Evolutionary conservation across 1,140 invertebrate species (phyloP).

Genomic region (Bursaphelenchus mucronatus): DNA sequence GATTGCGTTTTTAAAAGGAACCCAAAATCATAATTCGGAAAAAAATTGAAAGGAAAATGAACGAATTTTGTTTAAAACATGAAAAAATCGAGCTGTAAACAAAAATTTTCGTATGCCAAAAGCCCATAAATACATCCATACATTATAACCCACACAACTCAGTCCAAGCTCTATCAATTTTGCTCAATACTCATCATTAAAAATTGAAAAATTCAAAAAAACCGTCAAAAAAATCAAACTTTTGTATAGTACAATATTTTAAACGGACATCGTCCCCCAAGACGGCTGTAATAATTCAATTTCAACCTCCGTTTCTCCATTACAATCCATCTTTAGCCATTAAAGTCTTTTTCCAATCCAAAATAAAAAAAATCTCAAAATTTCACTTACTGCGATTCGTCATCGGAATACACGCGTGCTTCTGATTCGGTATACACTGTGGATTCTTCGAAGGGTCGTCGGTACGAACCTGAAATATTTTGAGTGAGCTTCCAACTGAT

Average conservation of each 20-base stretch:
- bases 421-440: slow-evolving; percentile 57
- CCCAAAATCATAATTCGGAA: too few relatives aligned
- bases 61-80: too few relatives aligned
- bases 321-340: not conserved
- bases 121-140: too few relatives aligned
- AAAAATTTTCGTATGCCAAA: too few relatives aligned
- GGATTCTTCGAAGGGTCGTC: slow-evolving; percentile 54
- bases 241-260: too few relatives aligned
- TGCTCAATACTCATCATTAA: not conserved
- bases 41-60: too few relatives aligned
- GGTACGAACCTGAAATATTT: slow-evolving; percentile 9
- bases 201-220: not conserved
- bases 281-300: not conserved
- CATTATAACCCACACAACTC: too few relatives aligned
- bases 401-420: slow-evolving; percentile 54
- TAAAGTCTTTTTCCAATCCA: not conserved
- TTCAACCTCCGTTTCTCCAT: not conserved
- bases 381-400: slow-evolving; percentile 48
- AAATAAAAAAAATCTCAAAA: not conserved
- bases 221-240: not conserved
- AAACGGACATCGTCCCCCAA: not conserved
- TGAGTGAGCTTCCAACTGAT: not conserved
- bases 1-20: too few relatives aligned
- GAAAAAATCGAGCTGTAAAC: too few relatives aligned
- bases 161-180: too few relatives aligned